Evolutionary conservation across 2,888 invertebrate species (phyloP).

Genomic region (Clepsis dumicolana): DNA sequence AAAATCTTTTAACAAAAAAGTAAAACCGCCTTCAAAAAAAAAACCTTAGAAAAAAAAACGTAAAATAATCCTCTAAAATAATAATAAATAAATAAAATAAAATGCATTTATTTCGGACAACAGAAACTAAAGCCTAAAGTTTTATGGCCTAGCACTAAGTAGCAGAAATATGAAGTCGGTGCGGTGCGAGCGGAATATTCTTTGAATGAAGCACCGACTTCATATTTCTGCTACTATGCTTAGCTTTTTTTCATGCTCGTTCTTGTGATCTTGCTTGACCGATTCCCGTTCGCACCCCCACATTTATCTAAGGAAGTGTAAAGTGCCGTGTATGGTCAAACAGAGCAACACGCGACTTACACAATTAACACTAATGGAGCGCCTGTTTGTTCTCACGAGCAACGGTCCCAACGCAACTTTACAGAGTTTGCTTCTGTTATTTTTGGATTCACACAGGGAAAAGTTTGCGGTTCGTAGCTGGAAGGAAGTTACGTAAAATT

Average conservation of each 20-base stretch:
- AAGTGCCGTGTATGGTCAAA: constrained; percentile 39
- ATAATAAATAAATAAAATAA: too few relatives aligned
- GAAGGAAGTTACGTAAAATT: neutral
- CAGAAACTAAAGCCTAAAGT: too few relatives aligned
- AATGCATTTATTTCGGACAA: too few relatives aligned
- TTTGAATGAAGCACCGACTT: too few relatives aligned
- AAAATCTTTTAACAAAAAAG: too few relatives aligned
- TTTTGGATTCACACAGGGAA: constrained; percentile 9
- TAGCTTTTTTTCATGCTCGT: neutral
- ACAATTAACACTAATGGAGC: constrained; percentile 44
- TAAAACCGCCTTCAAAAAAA: too few relatives aligned
- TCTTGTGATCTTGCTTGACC: neutral
- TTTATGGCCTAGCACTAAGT: too few relatives aligned
- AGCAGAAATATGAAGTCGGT: too few relatives aligned
- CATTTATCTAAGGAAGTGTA: constrained; percentile 39
- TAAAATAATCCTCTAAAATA: too few relatives aligned
- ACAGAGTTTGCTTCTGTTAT: constrained; percentile 13
- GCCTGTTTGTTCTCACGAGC: constrained; percentile 40
- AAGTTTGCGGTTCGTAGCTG: neutral
- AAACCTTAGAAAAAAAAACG: too few relatives aligned
- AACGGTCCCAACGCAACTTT: constrained; percentile 24
- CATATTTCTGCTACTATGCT: too few relatives aligned
- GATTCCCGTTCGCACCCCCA: constrained; percentile 4
- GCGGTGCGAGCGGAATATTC: too few relatives aligned
- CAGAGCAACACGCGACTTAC: constrained; percentile 41